Conservation (phyloP, 2,797 vertebrate genomes). For the Poeciliopsis infans region DNA sequence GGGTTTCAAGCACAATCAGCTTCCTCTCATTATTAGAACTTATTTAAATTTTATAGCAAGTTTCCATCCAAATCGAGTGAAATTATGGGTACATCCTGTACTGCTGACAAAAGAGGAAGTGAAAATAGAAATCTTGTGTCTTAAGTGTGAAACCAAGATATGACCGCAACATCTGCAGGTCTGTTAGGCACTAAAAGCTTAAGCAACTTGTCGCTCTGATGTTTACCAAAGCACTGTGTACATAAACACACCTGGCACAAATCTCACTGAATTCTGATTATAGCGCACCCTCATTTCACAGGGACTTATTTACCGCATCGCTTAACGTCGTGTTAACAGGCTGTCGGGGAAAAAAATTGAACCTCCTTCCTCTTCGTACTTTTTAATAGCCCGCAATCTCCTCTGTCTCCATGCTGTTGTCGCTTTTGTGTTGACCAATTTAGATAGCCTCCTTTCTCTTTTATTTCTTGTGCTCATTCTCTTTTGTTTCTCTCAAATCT, state of each 20-base stretch:
- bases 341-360: constrained; percentile 52
- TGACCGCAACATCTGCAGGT: constrained; percentile 61
- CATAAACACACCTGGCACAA: constrained; percentile 73
- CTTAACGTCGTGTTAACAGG: constrained; percentile 59
- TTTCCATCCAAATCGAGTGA: constrained; percentile 9
- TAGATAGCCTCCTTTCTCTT: constrained; percentile 65
- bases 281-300: constrained; percentile 70
- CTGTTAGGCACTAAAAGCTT: constrained; percentile 68
- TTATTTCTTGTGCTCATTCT: constrained; percentile 64
- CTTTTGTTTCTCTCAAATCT: constrained; percentile 79
- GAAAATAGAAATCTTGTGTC: constrained; percentile 45
- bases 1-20: constrained; percentile 3
- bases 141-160: constrained; percentile 63
- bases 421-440: constrained; percentile 70
- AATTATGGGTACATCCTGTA: constrained; percentile 26
- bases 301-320: constrained; percentile 76
- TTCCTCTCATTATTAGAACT: background rate
- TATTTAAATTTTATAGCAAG: background rate
- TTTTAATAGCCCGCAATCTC: constrained; percentile 69
- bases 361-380: constrained; percentile 33
- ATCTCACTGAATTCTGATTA: constrained; percentile 69
- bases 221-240: constrained; percentile 71
- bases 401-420: constrained; percentile 48
- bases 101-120: constrained; percentile 10
- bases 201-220: constrained; percentile 70